Percentiles rank a stretch among this genome's conserved stretches.
These are phyloP conservation scores for Clepsis dumicolana DNA, from an alignment of 2,888 invertebrate genomes.

Conservation along the genomic window DNA sequence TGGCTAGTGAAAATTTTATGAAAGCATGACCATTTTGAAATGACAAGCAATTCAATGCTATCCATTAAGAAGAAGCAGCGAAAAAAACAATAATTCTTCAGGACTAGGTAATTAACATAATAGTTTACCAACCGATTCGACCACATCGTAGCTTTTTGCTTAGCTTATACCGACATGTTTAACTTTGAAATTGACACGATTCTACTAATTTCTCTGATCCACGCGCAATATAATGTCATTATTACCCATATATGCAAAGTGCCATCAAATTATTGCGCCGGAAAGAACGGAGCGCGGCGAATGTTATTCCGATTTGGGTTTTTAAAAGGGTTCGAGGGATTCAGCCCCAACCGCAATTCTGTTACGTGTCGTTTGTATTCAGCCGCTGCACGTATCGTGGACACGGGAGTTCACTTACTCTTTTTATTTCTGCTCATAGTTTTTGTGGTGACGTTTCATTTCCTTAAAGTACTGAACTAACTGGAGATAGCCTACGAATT, in stretches of 20 bases:
- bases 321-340: conserved; percentile 55
- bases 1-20: too few species aligned
- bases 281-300: conserved; percentile 6
- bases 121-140: too few species aligned
- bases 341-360: conserved; percentile 57
- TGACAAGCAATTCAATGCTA: too few species aligned
- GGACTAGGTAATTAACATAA: too few species aligned
- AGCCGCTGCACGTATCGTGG: conserved; percentile 61
- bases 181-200: too few species aligned
- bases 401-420: conserved; percentile 66
- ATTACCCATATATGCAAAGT: conserved; percentile 44
- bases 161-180: too few species aligned
- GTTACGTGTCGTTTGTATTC: conserved; percentile 73
- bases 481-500: neutral
- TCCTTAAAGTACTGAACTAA: neutral
- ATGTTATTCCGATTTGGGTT: conserved; percentile 33
- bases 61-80: too few species aligned
- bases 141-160: too few species aligned
- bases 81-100: too few species aligned
- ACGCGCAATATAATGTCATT: neutral
- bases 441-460: conserved; percentile 49
- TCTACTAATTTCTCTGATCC: neutral
- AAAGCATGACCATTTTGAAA: too few species aligned
- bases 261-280: conserved; percentile 44
- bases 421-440: conserved; percentile 54